A percentile compares a stretch with the other conserved stretches of the same genome.
These are phyloP conservation scores for Tadarida brasiliensis DNA, from an alignment of 2,797 vertebrate species.

Conservation along the genomic window DNA sequence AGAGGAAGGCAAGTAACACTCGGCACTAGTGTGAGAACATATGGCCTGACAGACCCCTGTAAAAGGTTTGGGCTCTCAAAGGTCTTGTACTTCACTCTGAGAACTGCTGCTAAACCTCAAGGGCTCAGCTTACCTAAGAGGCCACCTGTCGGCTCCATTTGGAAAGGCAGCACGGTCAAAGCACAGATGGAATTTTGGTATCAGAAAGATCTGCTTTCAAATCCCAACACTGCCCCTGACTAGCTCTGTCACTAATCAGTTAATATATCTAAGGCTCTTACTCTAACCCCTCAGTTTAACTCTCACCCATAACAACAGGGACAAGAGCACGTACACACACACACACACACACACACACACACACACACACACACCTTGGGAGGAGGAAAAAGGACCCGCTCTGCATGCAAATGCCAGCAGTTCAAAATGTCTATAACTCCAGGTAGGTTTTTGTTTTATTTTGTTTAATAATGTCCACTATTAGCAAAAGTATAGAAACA, in stretches of 20 bases:
- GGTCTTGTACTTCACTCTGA: not conserved
- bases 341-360: not conserved
- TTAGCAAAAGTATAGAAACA: conserved; percentile 7
- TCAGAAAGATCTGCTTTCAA: conserved; percentile 6
- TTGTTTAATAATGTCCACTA: conserved; percentile 17
- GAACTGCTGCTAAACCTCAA: not conserved
- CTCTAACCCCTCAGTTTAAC: not conserved
- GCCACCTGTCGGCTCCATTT: not conserved
- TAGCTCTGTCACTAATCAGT: not conserved
- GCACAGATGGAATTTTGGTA: not conserved
- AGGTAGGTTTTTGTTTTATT: not conserved
- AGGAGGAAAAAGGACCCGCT: not conserved
- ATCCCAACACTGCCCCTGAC: not conserved
- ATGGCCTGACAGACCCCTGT: not conserved
- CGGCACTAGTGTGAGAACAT: not conserved
- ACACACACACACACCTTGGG: not conserved
- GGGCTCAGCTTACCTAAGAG: not conserved
- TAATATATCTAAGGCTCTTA: not conserved
- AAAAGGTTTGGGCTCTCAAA: not conserved
- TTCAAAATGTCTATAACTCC: conserved; percentile 31
- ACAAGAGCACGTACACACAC: not conserved
- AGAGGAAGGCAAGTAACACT: not conserved
- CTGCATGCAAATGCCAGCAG: not conserved
- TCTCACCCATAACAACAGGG: not conserved
- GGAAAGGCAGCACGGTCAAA: not conserved